Evolutionary conservation across 1,140 invertebrate species (phyloP).

Genomic region (Aphis gossypii): DNA sequence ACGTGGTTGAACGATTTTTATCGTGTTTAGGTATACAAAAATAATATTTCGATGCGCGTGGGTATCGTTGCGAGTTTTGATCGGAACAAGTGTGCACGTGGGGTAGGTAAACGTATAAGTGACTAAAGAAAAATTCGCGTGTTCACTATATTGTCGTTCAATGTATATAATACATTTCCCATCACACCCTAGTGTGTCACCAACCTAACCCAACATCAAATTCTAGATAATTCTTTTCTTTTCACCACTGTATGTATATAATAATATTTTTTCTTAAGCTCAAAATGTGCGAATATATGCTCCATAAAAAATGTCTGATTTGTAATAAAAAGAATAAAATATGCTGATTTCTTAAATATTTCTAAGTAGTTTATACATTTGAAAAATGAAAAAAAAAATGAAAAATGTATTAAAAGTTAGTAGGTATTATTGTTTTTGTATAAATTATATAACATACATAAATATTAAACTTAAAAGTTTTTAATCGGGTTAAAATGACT

Average conservation of each 20-base stretch:
- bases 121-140: not conserved
- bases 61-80: not conserved
- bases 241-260: not conserved
- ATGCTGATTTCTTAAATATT: not conserved
- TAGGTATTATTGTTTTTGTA: no score
- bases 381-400: not conserved
- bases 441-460: not conserved
- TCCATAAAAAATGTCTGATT: not conserved
- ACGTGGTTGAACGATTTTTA: not conserved
- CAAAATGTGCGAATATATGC: not conserved
- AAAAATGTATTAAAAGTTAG: not conserved
- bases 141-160: not conserved
- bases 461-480: not conserved
- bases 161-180: not conserved
- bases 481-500: not conserved
- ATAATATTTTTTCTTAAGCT: not conserved
- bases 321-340: no score
- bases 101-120: not conserved
- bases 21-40: conserved; percentile 5
- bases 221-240: not conserved
- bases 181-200: not conserved
- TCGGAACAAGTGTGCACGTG: not conserved
- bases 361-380: not conserved
- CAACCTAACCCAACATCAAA: not conserved
- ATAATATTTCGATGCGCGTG: not conserved